A percentile compares a stretch with the other conserved stretches of the same genome.
Conservation (phyloP, 2,797 vertebrate species). For the Propithecus perrieri region DNA sequence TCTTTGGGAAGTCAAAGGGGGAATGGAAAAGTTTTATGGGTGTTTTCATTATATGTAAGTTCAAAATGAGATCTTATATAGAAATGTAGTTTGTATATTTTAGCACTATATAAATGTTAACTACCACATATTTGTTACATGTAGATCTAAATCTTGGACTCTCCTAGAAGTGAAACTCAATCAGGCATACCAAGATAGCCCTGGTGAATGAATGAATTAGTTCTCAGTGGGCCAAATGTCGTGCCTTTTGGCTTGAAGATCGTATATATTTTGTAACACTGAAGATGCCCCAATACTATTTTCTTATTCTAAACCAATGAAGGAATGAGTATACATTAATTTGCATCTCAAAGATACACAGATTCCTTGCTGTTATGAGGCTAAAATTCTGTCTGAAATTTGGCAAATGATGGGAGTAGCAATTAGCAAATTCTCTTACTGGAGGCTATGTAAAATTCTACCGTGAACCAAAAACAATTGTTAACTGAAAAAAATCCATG, state of each 20-base stretch:
- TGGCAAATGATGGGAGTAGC: neutral
- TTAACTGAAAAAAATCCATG: neutral
- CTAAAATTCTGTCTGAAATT: neutral
- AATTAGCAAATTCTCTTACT: neutral
- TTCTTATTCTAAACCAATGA: slow-evolving; percentile 20
- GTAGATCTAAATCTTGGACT: neutral
- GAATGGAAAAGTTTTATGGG: neutral
- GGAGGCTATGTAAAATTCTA: neutral
- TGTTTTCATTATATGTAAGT: neutral
- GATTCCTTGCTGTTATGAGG: neutral
- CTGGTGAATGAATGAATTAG: neutral
- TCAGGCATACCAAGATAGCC: neutral
- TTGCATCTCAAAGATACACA: neutral
- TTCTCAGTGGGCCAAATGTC: neutral
- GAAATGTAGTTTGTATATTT: neutral
- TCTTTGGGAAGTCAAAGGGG: neutral
- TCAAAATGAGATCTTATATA: neutral
- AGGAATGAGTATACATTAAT: neutral
- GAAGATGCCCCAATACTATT: neutral
- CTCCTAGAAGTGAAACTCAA: neutral
- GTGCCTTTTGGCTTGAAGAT: neutral
- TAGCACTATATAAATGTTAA: neutral
- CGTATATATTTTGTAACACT: neutral
- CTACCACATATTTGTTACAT: neutral
- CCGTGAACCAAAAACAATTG: neutral